A percentile compares a stretch with the other conserved stretches of the same genome.
These are phyloP conservation scores for Caenorhabditis tropicalis DNA, from an alignment of 1,140 invertebrate species.

Conservation along the genomic window DNA sequence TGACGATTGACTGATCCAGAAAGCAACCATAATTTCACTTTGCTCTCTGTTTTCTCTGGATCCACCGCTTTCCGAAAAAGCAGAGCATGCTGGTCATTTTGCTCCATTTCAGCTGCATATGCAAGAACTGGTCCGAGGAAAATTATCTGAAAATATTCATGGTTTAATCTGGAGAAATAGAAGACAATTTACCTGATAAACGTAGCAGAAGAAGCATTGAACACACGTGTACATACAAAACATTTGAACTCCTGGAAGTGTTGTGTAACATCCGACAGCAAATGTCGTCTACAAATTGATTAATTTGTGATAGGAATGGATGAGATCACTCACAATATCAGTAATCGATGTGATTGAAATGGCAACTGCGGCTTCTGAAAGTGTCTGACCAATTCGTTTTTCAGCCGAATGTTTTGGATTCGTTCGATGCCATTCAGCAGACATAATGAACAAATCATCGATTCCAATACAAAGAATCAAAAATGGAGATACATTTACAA, in stretches of 20 bases:
- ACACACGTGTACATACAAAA: slow-evolving; percentile 74
- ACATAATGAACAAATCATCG: slow-evolving; percentile 76
- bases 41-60: slow-evolving; percentile 36
- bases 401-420: slow-evolving; percentile 65
- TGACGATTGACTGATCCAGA: slow-evolving; percentile 43
- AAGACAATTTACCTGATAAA: slow-evolving; percentile 72
- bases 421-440: slow-evolving; percentile 72
- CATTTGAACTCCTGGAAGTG: slow-evolving; percentile 73
- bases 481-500: slow-evolving; percentile 91
- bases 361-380: slow-evolving; percentile 74
- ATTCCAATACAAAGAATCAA: slow-evolving; percentile 82
- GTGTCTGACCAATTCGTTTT: slow-evolving; percentile 69
- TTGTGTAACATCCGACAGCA: slow-evolving; percentile 73
- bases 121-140: slow-evolving; percentile 72
- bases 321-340: slow-evolving; percentile 70
- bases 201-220: slow-evolving; percentile 73
- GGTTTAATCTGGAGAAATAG: not conserved
- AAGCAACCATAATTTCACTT: slow-evolving; percentile 27
- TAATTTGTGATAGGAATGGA: not conserved
- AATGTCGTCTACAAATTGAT: slow-evolving; percentile 72
- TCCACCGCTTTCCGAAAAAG: slow-evolving; percentile 50
- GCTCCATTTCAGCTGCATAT: slow-evolving; percentile 71
- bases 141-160: slow-evolving; percentile 58
- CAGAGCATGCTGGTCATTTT: slow-evolving; percentile 64
- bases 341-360: slow-evolving; percentile 76